A percentile compares a stretch with the other conserved stretches of the same genome.
phyloP scores from a whole-genome alignment of 2,888 invertebrate genomes.

The Pterostichus niger region DNA sequence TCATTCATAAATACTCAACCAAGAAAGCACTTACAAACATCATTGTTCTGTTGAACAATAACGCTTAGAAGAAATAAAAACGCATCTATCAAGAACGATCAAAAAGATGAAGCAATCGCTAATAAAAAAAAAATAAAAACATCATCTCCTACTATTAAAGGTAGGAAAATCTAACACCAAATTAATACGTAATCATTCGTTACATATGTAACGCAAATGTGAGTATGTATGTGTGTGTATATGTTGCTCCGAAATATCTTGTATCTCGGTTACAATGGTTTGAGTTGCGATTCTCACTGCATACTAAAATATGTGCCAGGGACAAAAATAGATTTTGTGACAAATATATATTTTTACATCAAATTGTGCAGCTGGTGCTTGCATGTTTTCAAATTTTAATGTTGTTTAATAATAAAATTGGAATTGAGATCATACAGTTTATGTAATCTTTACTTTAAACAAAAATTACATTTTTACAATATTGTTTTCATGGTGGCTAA shows the following conservation, averaged over 20 bases:
- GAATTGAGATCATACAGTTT: too few species aligned
- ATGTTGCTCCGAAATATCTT: slow-evolving; percentile 22
- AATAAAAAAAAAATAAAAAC: slow-evolving; percentile 1
- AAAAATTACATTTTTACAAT: too few species aligned
- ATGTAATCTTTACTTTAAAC: too few species aligned
- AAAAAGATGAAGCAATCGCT: slow-evolving; percentile 20
- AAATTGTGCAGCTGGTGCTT: slow-evolving; percentile 7
- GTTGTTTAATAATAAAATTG: too few species aligned
- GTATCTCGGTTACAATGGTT: slow-evolving; percentile 9
- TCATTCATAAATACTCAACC: slow-evolving; percentile 16
- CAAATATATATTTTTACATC: slow-evolving; percentile 18
- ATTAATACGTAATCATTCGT: slow-evolving; percentile 56
- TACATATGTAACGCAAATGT: slow-evolving; percentile 43
- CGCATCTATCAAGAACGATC: background rate
- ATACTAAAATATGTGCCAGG: slow-evolving; percentile 48
- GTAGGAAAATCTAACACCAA: slow-evolving; percentile 30
- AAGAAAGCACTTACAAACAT: background rate
- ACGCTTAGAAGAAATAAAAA: slow-evolving; percentile 19
- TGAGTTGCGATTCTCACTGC: slow-evolving; percentile 33
- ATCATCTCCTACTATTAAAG: slow-evolving; percentile 1
- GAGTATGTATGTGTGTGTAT: background rate
- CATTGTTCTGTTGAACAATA: slow-evolving; percentile 32
- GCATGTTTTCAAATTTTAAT: too few species aligned
- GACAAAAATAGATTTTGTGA: slow-evolving; percentile 47
- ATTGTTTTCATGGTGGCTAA: too few species aligned